These are phyloP conservation scores for Rhorus exstirpatorius DNA, from an alignment of 2,888 invertebrate genomes.

Conservation along the genomic window DNA sequence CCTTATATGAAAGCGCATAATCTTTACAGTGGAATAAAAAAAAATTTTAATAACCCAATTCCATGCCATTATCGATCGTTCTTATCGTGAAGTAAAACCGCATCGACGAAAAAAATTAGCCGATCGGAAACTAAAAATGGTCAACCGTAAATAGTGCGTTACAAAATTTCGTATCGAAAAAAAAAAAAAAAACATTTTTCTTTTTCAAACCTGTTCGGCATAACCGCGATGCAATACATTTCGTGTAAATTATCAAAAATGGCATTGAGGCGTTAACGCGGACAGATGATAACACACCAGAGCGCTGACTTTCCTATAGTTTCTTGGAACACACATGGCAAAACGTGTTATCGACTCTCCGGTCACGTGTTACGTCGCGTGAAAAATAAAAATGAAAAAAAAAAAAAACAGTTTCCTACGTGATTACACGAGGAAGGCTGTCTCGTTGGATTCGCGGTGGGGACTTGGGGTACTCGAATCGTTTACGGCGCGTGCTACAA, in stretches of 20 bases:
- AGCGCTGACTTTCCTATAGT: slow-evolving; percentile 13
- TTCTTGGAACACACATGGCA: slow-evolving; percentile 33
- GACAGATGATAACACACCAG: slow-evolving; percentile 6
- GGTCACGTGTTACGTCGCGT: slow-evolving; percentile 40
- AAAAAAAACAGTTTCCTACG: slow-evolving; percentile 21
- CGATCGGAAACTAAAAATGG: too few species aligned
- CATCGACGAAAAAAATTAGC: too few species aligned
- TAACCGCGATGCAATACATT: too few species aligned
- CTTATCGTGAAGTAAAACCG: too few species aligned
- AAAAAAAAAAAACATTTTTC: too few species aligned
- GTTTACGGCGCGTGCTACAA: slow-evolving; percentile 1
- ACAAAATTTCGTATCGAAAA: too few species aligned
- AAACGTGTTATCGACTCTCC: slow-evolving; percentile 24
- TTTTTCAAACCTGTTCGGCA: too few species aligned
- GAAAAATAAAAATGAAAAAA: slow-evolving; percentile 30
- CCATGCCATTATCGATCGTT: too few species aligned
- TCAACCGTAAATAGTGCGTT: too few species aligned
- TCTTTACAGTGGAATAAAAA: too few species aligned
- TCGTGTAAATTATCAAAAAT: not conserved
- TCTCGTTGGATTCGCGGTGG: slow-evolving; percentile 2
- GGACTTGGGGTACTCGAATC: slow-evolving; percentile 8
- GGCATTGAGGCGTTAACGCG: slow-evolving; percentile 31
- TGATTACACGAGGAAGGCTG: slow-evolving; percentile 28
- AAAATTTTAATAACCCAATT: too few species aligned
- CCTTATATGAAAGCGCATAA: too few species aligned